Conservation (phyloP, 2,113 vertebrate species). For the Protobothrops mucrosquamatus region DNA sequence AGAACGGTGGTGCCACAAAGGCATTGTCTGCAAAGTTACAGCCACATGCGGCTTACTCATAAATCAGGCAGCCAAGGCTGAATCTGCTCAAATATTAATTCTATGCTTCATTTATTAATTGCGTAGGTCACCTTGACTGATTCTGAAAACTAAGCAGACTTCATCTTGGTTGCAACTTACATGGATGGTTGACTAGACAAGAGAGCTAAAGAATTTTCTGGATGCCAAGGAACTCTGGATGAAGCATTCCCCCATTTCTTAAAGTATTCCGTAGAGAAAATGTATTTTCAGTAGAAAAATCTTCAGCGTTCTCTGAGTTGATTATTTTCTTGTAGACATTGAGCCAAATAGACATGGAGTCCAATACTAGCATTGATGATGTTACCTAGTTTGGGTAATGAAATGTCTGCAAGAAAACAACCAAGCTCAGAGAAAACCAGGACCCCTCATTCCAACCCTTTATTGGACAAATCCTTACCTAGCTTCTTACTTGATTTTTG, state of each 20-base stretch:
- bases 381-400: too few species aligned
- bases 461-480: too few species aligned
- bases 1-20: background rate
- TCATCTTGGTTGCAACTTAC: background rate
- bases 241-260: background rate
- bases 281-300: background rate
- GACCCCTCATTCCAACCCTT: too few species aligned
- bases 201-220: background rate
- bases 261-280: background rate
- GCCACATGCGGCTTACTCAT: slow-evolving; percentile 14
- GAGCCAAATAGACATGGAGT: too few species aligned
- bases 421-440: too few species aligned
- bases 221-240: background rate
- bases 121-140: background rate
- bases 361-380: too few species aligned
- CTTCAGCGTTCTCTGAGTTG: too few species aligned
- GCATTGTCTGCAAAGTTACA: slow-evolving; percentile 24
- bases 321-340: too few species aligned
- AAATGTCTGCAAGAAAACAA: too few species aligned
- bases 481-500: background rate
- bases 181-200: background rate
- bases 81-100: background rate
- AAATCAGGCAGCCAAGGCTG: slow-evolving; percentile 17
- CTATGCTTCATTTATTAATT: slow-evolving; percentile 5
- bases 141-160: background rate